Conservation (phyloP, 1,140 invertebrate genomes). For the Chironomus striatipennis region DNA sequence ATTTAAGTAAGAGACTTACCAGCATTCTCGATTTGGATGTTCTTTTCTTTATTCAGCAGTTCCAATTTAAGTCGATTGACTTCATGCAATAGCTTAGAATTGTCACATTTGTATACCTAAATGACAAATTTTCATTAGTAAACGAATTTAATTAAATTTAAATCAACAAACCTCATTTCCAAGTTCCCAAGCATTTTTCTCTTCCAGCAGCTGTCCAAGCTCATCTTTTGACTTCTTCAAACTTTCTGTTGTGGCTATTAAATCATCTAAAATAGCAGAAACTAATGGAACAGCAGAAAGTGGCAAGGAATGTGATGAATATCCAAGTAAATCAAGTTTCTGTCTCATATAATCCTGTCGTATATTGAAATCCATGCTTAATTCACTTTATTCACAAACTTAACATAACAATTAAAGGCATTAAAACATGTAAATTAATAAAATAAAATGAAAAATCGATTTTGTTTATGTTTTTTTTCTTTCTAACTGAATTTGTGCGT, state of each 20-base stretch:
- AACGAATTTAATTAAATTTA: neutral
- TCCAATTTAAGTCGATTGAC: conserved; percentile 59
- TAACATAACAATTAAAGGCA: neutral
- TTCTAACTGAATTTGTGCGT: neutral
- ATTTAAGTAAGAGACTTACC: no score
- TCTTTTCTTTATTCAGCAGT: conserved; percentile 51
- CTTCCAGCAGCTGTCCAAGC: conserved; percentile 41
- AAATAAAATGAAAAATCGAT: neutral
- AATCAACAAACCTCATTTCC: conserved; percentile 41
- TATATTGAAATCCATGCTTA: neutral
- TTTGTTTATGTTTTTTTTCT: neutral
- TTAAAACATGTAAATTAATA: neutral
- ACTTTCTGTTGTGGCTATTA: conserved; percentile 64
- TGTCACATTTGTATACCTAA: conserved; percentile 52
- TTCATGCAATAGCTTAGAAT: conserved; percentile 51
- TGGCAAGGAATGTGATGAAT: conserved; percentile 34
- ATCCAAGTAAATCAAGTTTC: conserved; percentile 38
- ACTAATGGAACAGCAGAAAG: conserved; percentile 50
- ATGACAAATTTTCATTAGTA: neutral
- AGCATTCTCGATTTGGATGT: conserved; percentile 34
- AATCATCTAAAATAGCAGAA: conserved; percentile 56
- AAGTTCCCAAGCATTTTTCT: conserved; percentile 46
- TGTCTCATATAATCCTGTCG: conserved; percentile 31
- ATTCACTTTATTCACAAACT: neutral
- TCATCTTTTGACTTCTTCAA: conserved; percentile 47